A percentile compares a stretch with the other conserved stretches of the same genome.
phyloP scores from a whole-genome alignment of 2,113 vertebrate species.

The Irena cyanogastra region DNA sequence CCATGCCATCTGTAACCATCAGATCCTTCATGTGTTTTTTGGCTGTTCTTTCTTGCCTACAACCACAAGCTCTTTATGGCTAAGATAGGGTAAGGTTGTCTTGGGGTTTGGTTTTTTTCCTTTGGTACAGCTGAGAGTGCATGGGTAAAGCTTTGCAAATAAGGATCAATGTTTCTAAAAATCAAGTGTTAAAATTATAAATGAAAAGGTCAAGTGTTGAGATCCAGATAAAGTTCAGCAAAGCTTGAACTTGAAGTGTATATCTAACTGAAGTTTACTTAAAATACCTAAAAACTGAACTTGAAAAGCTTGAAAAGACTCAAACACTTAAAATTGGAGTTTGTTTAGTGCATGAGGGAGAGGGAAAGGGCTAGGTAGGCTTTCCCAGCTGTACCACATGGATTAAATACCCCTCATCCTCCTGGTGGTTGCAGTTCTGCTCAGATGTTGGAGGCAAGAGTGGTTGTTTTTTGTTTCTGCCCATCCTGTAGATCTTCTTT shows the following conservation, averaged over 20 bases:
- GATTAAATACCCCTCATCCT: rapidly evolving
- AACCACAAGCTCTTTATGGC: background rate
- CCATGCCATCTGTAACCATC: background rate
- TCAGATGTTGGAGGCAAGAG: background rate
- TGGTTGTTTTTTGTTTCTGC: background rate
- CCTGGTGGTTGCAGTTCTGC: background rate
- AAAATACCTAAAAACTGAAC: background rate
- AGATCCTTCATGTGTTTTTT: background rate
- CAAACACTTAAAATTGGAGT: background rate
- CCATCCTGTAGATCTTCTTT: background rate
- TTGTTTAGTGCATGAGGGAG: background rate
- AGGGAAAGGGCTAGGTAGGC: background rate
- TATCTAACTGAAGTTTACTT: background rate
- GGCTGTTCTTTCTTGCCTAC: background rate
- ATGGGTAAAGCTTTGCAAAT: background rate
- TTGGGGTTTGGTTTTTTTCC: background rate
- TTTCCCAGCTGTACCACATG: background rate
- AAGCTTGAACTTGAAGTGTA: background rate
- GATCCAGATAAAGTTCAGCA: background rate
- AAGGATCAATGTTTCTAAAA: background rate
- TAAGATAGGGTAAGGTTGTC: background rate
- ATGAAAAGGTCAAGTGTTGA: background rate
- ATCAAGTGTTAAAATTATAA: background rate
- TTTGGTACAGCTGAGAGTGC: background rate
- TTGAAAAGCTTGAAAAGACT: background rate